A percentile compares a stretch with the other conserved stretches of the same genome.
Evolutionary conservation across 1,140 invertebrate species (phyloP).

Genomic region (Diplogasteroides magnus): DNA sequence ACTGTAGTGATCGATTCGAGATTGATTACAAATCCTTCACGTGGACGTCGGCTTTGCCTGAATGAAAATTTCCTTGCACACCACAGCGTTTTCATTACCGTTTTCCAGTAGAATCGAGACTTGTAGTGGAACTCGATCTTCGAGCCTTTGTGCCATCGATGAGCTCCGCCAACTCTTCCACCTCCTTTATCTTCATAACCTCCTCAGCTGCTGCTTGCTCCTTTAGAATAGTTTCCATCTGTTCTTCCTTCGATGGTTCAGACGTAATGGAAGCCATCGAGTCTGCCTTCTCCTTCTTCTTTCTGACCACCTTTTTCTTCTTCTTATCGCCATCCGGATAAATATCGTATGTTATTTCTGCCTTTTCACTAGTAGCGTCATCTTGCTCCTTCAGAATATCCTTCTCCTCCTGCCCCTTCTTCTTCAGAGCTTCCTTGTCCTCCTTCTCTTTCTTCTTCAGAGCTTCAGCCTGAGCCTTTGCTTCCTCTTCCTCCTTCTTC

Average conservation of each 20-base stretch:
- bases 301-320: not conserved
- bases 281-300: not conserved
- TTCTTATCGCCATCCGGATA: not conserved
- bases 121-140: too few species aligned
- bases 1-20: not conserved
- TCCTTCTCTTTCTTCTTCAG: constrained; percentile 14
- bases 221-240: not conserved
- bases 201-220: constrained; percentile 4
- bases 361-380: constrained; percentile 7
- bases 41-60: not conserved
- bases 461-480: not conserved
- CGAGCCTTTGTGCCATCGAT: not conserved
- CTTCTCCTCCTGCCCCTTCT: constrained; percentile 8
- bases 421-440: constrained; percentile 4
- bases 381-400: constrained; percentile 5
- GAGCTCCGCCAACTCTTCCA: constrained; percentile 7
- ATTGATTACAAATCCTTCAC: not conserved
- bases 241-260: not conserved
- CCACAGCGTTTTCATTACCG: not conserved
- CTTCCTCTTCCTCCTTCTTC: constrained; percentile 2
- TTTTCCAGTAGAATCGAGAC: too few species aligned
- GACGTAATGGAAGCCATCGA: not conserved
- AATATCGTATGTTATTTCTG: not conserved
- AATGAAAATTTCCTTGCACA: too few species aligned
- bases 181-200: constrained; percentile 14